Evolutionary conservation across 2,888 invertebrate species (phyloP).

Genomic region (Lacanobia wlatinum): DNA sequence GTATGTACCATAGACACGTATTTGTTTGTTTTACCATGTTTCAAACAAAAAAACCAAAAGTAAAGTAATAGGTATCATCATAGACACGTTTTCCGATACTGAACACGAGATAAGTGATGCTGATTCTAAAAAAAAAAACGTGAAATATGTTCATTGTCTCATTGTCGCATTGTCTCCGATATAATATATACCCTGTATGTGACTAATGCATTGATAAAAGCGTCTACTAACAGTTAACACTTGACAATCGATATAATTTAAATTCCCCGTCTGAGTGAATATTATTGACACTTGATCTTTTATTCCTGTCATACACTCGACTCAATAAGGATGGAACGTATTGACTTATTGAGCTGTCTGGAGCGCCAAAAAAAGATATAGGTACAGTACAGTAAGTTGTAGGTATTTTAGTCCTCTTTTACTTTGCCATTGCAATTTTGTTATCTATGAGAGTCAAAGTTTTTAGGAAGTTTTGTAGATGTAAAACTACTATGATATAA

Average conservation of each 20-base stretch:
- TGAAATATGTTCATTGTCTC: too few species aligned
- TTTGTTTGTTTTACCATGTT: too few species aligned
- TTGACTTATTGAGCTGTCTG: constrained; percentile 19
- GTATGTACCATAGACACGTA: too few species aligned
- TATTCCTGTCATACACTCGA: constrained; percentile 76
- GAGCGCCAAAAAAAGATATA: constrained; percentile 2
- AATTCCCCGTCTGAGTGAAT: constrained; percentile 64
- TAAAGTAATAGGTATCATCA: too few species aligned
- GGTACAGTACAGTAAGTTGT: too few species aligned
- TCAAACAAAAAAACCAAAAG: too few species aligned
- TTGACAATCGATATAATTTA: constrained; percentile 73
- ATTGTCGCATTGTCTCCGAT: too few species aligned
- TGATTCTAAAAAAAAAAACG: too few species aligned
- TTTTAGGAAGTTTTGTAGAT: too few species aligned
- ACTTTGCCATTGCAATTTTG: background rate
- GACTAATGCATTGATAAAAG: constrained; percentile 27
- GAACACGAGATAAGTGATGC: too few species aligned
- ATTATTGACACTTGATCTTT: constrained; percentile 78
- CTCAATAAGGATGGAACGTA: constrained; percentile 34
- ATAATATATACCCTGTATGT: background rate
- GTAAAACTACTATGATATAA: background rate
- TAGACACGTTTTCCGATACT: too few species aligned
- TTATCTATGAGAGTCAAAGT: background rate
- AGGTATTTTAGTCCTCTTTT: background rate
- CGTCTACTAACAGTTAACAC: constrained; percentile 46